These are phyloP conservation scores for Drosophila infuscata DNA, from an alignment of 2,888 invertebrate genomes.

Conservation along the genomic window DNA sequence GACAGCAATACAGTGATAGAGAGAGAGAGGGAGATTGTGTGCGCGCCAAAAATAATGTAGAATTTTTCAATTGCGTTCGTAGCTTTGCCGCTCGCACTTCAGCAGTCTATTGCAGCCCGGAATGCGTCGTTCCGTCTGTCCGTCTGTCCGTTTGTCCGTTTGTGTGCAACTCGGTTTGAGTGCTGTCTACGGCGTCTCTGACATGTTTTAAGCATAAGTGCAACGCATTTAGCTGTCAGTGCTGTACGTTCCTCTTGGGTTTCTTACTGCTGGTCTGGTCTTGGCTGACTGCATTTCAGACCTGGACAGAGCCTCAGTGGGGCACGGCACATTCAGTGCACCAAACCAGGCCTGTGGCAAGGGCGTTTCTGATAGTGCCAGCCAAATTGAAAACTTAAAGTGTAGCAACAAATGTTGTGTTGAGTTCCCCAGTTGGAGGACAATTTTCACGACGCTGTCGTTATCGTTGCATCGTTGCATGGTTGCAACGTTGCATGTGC, in stretches of 20 bases:
- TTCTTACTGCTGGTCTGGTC: constrained; percentile 36
- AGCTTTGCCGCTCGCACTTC: not conserved
- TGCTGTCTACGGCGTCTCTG: constrained; percentile 75
- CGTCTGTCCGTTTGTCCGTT: constrained; percentile 12
- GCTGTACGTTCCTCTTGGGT: constrained; percentile 36
- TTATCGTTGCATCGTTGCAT: not conserved
- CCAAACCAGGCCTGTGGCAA: constrained; percentile 35
- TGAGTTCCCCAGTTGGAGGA: constrained; percentile 22
- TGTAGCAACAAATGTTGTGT: constrained; percentile 53
- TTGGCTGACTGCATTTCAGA: constrained; percentile 67
- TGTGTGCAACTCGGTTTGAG: constrained; percentile 52
- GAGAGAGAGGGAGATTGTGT: not conserved
- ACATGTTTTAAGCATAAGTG: constrained; percentile 80
- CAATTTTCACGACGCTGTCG: constrained; percentile 35
- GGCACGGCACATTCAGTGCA: constrained; percentile 41
- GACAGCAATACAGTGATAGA: not conserved
- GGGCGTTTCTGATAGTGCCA: constrained; percentile 36
- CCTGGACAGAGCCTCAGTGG: constrained; percentile 26
- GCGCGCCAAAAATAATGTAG: constrained; percentile 43
- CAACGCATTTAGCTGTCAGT: constrained; percentile 80
- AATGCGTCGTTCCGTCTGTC: constrained; percentile 18
- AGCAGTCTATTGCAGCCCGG: constrained; percentile 30
- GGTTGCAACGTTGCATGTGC: constrained; percentile 37
- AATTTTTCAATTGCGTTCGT: constrained; percentile 35
- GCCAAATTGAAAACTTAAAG: constrained; percentile 71